Percentiles rank a stretch among this genome's conserved stretches.
Conservation (phyloP, 2,888 invertebrate genomes). For the Callinectes sapidus region DNA sequence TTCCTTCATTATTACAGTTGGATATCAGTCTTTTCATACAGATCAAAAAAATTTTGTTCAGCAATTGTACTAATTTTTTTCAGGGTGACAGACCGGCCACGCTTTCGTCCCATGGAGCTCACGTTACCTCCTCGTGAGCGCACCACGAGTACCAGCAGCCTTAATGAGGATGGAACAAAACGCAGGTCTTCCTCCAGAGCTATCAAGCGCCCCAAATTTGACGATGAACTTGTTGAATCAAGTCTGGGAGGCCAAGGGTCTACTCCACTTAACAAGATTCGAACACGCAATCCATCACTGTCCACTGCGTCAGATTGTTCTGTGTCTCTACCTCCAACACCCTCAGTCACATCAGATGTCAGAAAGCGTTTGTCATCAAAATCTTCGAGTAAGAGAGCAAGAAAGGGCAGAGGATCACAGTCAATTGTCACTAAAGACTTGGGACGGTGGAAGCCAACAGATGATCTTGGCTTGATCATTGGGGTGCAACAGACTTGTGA, state of each 20-base stretch:
- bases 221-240: constrained; percentile 97
- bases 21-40: too few species aligned
- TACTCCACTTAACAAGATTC: constrained; percentile 69
- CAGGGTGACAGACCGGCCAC: constrained; percentile 57
- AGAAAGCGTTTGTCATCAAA: constrained; percentile 67
- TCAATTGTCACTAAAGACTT: constrained; percentile 75
- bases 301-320: constrained; percentile 71
- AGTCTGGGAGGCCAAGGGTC: constrained; percentile 80
- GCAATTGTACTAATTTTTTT: background rate
- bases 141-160: constrained; percentile 65
- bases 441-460: constrained; percentile 97
- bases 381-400: constrained; percentile 67
- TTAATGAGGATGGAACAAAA: constrained; percentile 67
- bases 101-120: constrained; percentile 56
- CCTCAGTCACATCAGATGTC: constrained; percentile 67
- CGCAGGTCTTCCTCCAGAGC: constrained; percentile 82
- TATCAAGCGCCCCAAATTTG: constrained; percentile 95
- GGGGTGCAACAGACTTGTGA: constrained; percentile 87
- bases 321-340: constrained; percentile 67
- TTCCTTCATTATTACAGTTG: background rate
- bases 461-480: constrained; percentile 94
- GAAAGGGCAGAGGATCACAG: constrained; percentile 73
- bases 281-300: constrained; percentile 69
- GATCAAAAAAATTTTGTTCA: background rate
- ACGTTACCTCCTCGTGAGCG: constrained; percentile 61